phyloP scores from a whole-genome alignment of 2,888 invertebrate genomes.

The Pegoplata infirma region DNA sequence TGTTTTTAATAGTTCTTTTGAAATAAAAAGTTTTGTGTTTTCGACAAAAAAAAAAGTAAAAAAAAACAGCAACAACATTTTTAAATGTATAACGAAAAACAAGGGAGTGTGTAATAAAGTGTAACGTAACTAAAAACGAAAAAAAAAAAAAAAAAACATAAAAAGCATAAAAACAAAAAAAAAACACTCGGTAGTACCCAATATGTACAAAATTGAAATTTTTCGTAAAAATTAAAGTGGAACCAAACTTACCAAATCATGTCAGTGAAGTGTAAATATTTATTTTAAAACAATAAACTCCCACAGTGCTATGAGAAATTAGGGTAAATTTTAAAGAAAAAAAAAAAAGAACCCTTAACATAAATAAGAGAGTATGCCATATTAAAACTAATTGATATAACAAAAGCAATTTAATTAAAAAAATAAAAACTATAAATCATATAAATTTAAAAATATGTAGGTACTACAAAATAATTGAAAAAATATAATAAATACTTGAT shows the following conservation, averaged over 20 bases:
- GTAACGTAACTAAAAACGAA: constrained; percentile 23
- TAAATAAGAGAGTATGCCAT: background rate
- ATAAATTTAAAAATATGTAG: background rate
- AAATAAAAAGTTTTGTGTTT: constrained; percentile 35
- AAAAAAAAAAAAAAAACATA: constrained; percentile 16
- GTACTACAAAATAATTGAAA: no score
- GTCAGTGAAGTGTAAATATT: constrained; percentile 58
- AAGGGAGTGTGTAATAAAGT: constrained; percentile 38
- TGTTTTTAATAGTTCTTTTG: constrained; percentile 47
- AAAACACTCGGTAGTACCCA: background rate
- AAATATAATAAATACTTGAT: no score
- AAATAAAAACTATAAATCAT: background rate
- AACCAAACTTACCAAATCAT: constrained; percentile 30
- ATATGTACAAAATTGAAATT: background rate
- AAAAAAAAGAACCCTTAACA: constrained; percentile 24
- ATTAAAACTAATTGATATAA: background rate
- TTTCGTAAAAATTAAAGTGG: constrained; percentile 2
- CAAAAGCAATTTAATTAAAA: background rate
- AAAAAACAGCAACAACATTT: background rate
- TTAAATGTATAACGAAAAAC: constrained; percentile 12
- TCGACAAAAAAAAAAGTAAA: no score
- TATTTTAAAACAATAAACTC: constrained; percentile 46
- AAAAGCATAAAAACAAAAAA: constrained; percentile 6
- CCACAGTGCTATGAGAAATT: constrained; percentile 46
- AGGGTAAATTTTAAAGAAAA: constrained; percentile 9